Conservation (phyloP, 2,888 invertebrate species). For the Tipula helvola region DNA sequence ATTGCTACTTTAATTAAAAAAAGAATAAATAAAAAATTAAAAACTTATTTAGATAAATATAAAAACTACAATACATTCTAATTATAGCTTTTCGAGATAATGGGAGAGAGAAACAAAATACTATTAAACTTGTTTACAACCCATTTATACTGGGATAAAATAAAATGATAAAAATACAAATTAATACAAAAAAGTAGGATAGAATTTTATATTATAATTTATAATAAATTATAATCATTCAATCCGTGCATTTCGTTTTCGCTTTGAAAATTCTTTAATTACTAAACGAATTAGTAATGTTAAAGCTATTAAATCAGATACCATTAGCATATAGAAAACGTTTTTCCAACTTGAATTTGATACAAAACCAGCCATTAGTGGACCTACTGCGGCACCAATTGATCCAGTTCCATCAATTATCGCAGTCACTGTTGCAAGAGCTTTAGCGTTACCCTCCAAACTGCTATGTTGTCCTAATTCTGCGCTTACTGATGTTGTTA, state of each 20-base stretch:
- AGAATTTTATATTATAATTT: background rate
- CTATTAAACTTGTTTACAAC: no score
- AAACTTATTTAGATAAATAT: background rate
- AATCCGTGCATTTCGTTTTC: slow-evolving; percentile 26
- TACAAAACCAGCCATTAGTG: slow-evolving; percentile 74
- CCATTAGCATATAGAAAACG: slow-evolving; percentile 85
- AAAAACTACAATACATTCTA: background rate
- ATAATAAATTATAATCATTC: slow-evolving; percentile 14
- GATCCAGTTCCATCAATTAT: slow-evolving; percentile 92
- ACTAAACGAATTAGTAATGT: slow-evolving; percentile 48
- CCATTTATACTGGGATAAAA: background rate
- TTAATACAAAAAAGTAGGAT: background rate
- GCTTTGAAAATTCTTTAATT: slow-evolving; percentile 32
- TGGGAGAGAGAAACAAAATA: background rate
- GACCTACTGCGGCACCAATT: slow-evolving; percentile 81
- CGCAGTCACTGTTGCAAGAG: slow-evolving; percentile 92
- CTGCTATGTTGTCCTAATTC: slow-evolving; percentile 84
- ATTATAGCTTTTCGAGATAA: background rate
- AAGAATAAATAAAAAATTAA: background rate
- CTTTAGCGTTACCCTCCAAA: slow-evolving; percentile 72
- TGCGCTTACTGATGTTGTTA: slow-evolving; percentile 92
- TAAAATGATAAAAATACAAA: background rate
- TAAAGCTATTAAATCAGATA: slow-evolving; percentile 65
- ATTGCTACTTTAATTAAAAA: background rate
- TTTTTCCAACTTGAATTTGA: slow-evolving; percentile 64